phyloP scores from a whole-genome alignment of 2,797 vertebrate species.

The Limosa lapponica region DNA sequence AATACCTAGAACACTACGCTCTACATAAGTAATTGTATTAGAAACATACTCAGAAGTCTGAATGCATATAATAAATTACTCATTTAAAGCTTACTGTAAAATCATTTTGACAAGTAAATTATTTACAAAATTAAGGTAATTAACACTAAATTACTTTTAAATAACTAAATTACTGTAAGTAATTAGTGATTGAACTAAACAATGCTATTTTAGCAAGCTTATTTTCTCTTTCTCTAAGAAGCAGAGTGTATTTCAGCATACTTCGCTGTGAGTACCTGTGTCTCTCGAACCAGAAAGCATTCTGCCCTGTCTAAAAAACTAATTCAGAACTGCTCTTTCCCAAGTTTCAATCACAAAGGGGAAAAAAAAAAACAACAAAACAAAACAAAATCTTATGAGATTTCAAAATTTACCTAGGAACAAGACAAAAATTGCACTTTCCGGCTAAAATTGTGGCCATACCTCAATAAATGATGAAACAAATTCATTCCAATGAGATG shows the following conservation, averaged over 20 bases:
- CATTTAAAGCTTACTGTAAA: background rate
- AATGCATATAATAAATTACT: background rate
- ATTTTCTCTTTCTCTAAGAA: background rate
- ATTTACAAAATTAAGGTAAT: background rate
- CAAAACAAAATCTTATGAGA: rapidly evolving
- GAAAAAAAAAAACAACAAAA: background rate
- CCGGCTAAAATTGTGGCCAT: background rate
- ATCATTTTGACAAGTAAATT: background rate
- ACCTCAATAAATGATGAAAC: background rate
- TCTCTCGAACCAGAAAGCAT: background rate
- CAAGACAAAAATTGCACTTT: background rate
- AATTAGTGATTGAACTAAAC: background rate
- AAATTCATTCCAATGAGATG: background rate
- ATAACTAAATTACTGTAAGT: background rate
- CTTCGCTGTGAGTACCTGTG: background rate
- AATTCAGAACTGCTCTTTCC: background rate
- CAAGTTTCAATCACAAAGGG: background rate
- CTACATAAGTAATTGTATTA: background rate
- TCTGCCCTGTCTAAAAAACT: background rate
- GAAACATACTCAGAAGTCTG: background rate
- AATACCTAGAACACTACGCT: background rate
- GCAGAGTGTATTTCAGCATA: background rate
- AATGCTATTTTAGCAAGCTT: background rate
- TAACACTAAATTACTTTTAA: background rate
- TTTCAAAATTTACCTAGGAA: background rate